Base-by-base conservation (phyloP, 2,113 vertebrate species). In the Cyphomyrus plagiostoma region DNA sequence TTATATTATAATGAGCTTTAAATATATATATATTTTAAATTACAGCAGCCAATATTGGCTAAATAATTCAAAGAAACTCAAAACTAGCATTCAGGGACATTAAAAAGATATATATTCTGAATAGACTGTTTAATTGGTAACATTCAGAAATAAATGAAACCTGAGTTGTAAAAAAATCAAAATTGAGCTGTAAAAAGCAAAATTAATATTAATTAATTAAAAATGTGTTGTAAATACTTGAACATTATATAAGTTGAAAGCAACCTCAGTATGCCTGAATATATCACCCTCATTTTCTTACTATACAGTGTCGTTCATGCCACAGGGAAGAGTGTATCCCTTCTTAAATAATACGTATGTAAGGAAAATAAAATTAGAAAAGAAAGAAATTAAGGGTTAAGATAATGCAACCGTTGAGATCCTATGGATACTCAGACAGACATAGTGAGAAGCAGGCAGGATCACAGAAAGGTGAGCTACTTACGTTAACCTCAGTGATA, bases 401-500 rank as follows among this genome's bases (percentile, higher is more conserved):
- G 90, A 93, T 91, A 93, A 94, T 91, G 89, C 94, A 94, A 90
- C 83, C 89, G 92, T 91, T 92, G 93, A 90, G 87, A 91, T 89
- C 91, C 88, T 94, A 92, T 89, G 91, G 92, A 89, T 88, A 58
- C 91, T 89, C 89, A 84, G 90, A 93, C 89, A 92, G 93, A 94
- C 92, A 93, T 91, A 92, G 91, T 91, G 92, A 93, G 95, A 95
- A 95, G 95, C 96, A 97, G 95, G 96, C 97, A 97, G 95, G 95
- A 96, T 96, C 95, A 96, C 95, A 95, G 95, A 97, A 94, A 96
- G 96, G 96, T 96, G 96, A 97, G 92, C 96, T 99, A 99, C 98
- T 99, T 98, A 99, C 98, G 97, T 98, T 98, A 97, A 98, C 97
- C 97, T 99, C 98, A 97, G 98, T 99, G 98, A 99, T 99, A 95